phyloP scores from a whole-genome alignment of 2,888 invertebrate species.

The Spisula solida region DNA sequence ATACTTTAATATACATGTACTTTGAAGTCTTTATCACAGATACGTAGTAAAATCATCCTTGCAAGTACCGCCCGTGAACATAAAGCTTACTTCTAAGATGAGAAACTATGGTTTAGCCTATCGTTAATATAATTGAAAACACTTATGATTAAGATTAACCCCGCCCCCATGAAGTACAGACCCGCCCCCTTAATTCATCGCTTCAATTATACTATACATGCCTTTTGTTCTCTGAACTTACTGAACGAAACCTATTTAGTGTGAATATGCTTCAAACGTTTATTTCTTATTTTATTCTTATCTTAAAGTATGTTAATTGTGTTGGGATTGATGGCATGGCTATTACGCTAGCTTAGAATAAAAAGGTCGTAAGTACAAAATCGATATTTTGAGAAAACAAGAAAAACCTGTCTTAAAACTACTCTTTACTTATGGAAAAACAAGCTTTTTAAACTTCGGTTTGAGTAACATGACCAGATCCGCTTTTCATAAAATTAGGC shows the following conservation, averaged over 20 bases:
- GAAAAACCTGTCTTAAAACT: no score
- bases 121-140: background rate
- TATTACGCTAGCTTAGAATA: no score
- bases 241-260: background rate
- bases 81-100: background rate
- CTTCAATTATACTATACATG: background rate
- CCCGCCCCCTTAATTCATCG: background rate
- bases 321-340: background rate
- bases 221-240: background rate
- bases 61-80: background rate
- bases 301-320: background rate
- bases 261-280: background rate
- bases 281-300: background rate
- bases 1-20: no score
- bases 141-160: background rate
- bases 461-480: no score
- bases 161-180: background rate
- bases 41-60: no score
- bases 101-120: background rate
- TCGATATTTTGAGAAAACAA: no score
- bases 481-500: no score
- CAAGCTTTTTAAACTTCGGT: no score
- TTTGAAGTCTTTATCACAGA: no score
- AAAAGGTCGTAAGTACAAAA: no score
- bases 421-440: no score